Evolutionary conservation across 2,888 invertebrate genomes (phyloP).

Genomic region (Beris morrisii): DNA sequence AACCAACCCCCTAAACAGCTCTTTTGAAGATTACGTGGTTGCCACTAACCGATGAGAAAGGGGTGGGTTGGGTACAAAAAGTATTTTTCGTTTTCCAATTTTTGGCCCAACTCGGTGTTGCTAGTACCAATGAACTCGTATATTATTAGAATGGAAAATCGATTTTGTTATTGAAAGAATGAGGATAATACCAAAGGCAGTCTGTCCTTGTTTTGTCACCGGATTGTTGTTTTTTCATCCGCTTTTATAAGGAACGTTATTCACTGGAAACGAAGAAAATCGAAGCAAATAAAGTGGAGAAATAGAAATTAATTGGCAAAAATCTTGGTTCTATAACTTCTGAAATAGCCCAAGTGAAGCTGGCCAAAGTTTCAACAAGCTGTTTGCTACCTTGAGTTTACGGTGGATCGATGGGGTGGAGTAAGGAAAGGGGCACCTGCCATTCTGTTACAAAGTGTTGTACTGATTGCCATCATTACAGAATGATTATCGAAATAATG

Average conservation of each 20-base stretch:
- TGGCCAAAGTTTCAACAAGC: too few species aligned
- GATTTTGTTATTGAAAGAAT: conserved; percentile 2
- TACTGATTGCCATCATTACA: too few species aligned
- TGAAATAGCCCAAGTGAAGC: too few species aligned
- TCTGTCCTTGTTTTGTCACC: conserved; percentile 4
- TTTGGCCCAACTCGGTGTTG: neutral
- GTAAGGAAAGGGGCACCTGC: too few species aligned
- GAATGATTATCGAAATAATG: too few species aligned
- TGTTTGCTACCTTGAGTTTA: too few species aligned
- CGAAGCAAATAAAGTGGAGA: neutral
- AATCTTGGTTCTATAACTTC: neutral
- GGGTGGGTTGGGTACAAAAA: neutral
- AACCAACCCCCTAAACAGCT: too few species aligned
- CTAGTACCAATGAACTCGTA: neutral
- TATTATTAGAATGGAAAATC: conserved; percentile 8
- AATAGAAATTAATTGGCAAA: conserved; percentile 8
- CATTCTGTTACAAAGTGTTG: too few species aligned
- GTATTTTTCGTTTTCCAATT: conserved; percentile 7
- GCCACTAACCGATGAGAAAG: neutral
- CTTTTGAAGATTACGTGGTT: too few species aligned
- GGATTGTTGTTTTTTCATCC: neutral
- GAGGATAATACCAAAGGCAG: neutral
- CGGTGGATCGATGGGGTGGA: too few species aligned
- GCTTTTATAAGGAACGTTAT: neutral
- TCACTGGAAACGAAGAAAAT: neutral